These are phyloP conservation scores for Picus viridis DNA, from an alignment of 2,797 vertebrate species.

Conservation along the genomic window DNA sequence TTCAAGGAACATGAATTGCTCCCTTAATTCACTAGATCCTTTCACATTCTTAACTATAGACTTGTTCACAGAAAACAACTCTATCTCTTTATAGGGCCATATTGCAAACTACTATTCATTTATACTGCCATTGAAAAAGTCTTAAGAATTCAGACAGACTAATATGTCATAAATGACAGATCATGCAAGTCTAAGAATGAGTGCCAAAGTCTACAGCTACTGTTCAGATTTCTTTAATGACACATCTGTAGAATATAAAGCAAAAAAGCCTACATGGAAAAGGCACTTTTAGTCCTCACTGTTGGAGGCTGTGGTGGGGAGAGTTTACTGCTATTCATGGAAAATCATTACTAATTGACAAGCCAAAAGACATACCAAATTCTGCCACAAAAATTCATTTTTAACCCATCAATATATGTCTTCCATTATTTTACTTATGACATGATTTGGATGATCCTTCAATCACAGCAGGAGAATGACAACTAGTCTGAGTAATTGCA, in stretches of 20 bases:
- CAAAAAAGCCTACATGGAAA: constrained; percentile 40
- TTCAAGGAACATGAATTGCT: background rate
- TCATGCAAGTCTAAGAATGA: background rate
- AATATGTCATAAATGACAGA: constrained; percentile 21
- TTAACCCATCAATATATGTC: background rate
- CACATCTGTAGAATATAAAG: constrained; percentile 58
- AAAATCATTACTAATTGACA: constrained; percentile 53
- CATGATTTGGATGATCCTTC: constrained; percentile 35
- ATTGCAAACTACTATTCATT: background rate
- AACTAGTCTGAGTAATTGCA: background rate
- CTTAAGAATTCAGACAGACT: background rate
- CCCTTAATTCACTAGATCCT: background rate
- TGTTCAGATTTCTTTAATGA: constrained; percentile 38
- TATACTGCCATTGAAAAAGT: background rate
- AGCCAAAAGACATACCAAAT: constrained; percentile 50
- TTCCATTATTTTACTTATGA: constrained; percentile 28
- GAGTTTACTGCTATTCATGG: constrained; percentile 56
- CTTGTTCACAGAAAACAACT: background rate
- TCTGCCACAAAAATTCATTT: constrained; percentile 39
- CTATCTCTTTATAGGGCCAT: background rate
- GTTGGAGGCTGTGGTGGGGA: background rate
- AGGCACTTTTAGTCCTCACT: constrained; percentile 23
- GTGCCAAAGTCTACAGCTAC: constrained; percentile 52
- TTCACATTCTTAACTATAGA: background rate
- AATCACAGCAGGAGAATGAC: background rate